A percentile compares a stretch with the other conserved stretches of the same genome.
Conservation (phyloP, 53 echinoderm and acorn worm genomes). For the Zoroaster sp. region DNA sequence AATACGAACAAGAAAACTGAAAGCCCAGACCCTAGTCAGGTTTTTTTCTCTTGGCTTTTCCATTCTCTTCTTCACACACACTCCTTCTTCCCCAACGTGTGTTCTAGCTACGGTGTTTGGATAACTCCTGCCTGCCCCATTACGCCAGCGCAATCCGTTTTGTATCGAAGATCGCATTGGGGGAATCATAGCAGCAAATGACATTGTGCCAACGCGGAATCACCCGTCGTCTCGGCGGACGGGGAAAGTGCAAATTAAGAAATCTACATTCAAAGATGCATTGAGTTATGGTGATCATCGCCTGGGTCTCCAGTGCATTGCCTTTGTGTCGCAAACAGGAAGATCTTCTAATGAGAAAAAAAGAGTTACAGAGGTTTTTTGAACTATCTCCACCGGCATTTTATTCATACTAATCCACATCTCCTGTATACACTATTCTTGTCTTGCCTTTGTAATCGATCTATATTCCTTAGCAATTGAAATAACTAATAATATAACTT, state of each 20-base stretch:
- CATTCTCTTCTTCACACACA: neutral
- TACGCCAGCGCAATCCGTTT: constrained; percentile 42
- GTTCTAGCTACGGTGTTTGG: constrained; percentile 14
- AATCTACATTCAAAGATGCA: constrained; percentile 25
- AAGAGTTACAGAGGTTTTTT: neutral
- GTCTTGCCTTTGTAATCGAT: neutral
- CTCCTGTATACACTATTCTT: neutral
- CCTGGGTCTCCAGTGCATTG: neutral
- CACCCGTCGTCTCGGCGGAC: constrained; percentile 3
- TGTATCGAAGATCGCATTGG: constrained; percentile 5
- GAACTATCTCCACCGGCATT: neutral
- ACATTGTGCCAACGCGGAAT: constrained; percentile 33
- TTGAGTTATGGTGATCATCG: constrained; percentile 8
- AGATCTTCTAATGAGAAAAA: neutral
- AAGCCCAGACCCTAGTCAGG: neutral
- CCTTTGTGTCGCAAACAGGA: constrained; percentile 22
- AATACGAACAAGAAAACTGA: constrained; percentile 15
- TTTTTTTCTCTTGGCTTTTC: neutral
- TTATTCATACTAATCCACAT: neutral
- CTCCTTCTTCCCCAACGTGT: neutral
- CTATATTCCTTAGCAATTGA: neutral
- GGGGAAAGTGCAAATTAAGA: constrained; percentile 23
- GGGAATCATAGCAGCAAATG: neutral
- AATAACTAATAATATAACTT: neutral
- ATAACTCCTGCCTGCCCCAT: constrained; percentile 36